Evolutionary conservation across 2,797 vertebrate species (phyloP).

Genomic region (Myotis myotis): DNA sequence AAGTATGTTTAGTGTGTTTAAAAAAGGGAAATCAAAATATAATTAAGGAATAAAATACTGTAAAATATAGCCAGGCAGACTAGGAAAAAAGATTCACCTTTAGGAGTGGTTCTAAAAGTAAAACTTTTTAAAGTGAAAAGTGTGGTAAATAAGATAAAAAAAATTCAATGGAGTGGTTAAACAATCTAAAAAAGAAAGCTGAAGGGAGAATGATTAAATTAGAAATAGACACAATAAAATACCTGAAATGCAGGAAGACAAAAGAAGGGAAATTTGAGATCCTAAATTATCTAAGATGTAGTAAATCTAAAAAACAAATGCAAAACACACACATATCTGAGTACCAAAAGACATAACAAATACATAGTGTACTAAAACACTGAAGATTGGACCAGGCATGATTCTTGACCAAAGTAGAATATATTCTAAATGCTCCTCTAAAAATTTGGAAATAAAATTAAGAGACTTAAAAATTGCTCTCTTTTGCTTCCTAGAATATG

Average conservation of each 20-base stretch:
- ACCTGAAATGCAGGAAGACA: background rate
- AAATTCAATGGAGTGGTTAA: background rate
- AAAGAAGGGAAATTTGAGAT: background rate
- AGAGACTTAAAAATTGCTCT: background rate
- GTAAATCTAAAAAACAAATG: background rate
- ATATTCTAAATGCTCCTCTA: background rate
- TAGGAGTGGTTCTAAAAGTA: background rate
- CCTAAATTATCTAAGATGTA: background rate
- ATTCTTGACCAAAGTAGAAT: background rate
- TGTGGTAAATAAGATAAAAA: background rate
- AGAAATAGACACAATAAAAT: constrained; percentile 20
- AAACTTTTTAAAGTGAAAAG: background rate
- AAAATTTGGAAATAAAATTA: background rate
- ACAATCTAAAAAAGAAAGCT: background rate
- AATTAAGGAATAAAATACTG: background rate
- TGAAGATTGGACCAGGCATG: background rate
- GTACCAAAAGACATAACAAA: background rate
- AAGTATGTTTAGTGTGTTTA: background rate
- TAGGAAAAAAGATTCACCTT: background rate
- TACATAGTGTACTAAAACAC: background rate
- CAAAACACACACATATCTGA: background rate
- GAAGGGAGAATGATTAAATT: background rate
- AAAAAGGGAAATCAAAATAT: background rate
- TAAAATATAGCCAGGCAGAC: background rate
- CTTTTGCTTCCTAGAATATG: background rate